Evolutionary conservation across 2,888 invertebrate species (phyloP).

Genomic region (Phymatocera aterrima): DNA sequence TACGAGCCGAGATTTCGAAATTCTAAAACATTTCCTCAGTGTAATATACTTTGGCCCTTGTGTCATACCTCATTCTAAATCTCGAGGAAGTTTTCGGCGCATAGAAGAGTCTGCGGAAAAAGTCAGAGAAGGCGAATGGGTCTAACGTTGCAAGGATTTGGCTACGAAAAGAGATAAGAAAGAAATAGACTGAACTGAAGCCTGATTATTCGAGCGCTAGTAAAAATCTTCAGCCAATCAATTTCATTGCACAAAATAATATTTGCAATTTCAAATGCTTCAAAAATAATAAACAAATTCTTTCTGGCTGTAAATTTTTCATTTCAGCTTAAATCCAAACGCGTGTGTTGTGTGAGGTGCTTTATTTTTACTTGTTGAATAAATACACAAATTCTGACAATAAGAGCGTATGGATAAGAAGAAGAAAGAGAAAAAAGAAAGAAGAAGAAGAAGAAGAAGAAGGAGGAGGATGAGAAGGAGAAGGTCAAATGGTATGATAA

Average conservation of each 20-base stretch:
- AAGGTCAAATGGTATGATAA: neutral
- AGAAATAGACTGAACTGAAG: neutral
- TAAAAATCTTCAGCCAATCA: neutral
- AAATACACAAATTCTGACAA: slow-evolving; percentile 1
- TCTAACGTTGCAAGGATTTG: neutral
- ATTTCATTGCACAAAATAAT: neutral
- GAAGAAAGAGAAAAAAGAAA: too few species aligned
- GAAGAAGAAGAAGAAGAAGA: too few species aligned
- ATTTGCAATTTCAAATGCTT: neutral
- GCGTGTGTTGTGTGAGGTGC: too few species aligned
- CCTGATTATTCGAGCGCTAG: neutral
- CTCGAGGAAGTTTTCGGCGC: neutral
- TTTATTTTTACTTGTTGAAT: neutral
- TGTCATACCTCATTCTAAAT: slow-evolving; percentile 2
- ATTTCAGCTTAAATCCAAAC: neutral
- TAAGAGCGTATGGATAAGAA: neutral
- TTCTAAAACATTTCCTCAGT: neutral
- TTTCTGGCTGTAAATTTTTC: slow-evolving; percentile 7
- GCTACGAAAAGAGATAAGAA: neutral
- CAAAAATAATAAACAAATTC: neutral
- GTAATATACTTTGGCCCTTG: neutral
- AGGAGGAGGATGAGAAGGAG: too few species aligned
- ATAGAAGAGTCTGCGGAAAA: neutral
- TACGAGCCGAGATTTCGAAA: neutral
- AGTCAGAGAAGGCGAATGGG: neutral